Evolutionary conservation across 2,113 vertebrate species (phyloP).

Genomic region (Rhynchomys soricoides): DNA sequence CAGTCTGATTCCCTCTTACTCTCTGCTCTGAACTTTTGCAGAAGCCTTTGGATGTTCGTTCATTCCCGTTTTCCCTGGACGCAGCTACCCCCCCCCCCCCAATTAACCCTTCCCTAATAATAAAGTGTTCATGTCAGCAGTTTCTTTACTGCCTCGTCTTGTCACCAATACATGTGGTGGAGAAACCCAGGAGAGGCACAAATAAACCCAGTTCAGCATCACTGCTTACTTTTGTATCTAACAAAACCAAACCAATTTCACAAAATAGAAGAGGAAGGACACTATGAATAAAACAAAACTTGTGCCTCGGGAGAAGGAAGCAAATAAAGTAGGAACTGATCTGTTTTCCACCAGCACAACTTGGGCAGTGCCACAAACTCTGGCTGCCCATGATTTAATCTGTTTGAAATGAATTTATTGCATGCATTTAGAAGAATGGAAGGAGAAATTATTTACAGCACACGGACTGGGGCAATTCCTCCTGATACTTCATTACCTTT

Average conservation of each 20-base stretch:
- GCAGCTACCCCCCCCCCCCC: neutral
- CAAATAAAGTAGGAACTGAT: constrained; percentile 1
- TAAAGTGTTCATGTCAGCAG: neutral
- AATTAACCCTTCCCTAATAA: neutral
- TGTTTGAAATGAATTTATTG: constrained; percentile 9
- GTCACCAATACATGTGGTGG: neutral
- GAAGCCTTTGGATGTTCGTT: neutral
- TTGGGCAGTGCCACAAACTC: neutral
- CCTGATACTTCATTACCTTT: constrained; percentile 1
- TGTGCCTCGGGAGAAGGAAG: neutral
- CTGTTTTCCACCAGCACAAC: neutral
- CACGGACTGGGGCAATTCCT: neutral
- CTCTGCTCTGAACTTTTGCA: neutral
- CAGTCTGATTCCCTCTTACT: neutral
- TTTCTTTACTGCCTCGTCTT: neutral
- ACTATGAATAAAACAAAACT: constrained; percentile 10
- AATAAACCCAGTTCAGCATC: neutral
- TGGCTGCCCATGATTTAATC: neutral
- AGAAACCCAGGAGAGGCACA: neutral
- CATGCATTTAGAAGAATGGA: neutral
- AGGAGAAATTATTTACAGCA: neutral
- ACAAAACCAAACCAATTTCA: constrained; percentile 28
- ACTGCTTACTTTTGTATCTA: neutral
- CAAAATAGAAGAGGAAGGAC: constrained; percentile 17
- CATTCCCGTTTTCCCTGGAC: too few relatives aligned